phyloP scores from a whole-genome alignment of 2,797 vertebrate genomes.

The Salmo trutta region DNA sequence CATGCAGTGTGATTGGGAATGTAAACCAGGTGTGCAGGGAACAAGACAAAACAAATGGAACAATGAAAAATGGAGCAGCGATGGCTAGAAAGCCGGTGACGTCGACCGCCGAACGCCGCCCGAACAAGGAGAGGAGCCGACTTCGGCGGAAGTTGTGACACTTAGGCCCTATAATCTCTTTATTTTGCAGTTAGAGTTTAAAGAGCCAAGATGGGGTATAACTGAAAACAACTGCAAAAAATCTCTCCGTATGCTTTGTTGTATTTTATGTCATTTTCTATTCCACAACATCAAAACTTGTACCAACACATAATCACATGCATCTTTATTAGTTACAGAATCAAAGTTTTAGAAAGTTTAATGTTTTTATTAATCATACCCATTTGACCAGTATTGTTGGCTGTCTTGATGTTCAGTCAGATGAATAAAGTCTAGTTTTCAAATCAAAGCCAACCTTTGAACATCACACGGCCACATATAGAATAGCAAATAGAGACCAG shows the following conservation, averaged over 20 bases:
- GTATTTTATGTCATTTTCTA: not conserved
- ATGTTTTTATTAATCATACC: not conserved
- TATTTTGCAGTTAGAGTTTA: too few species aligned
- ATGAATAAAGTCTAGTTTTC: slow-evolving; percentile 1
- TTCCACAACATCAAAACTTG: not conserved
- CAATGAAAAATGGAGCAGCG: too few species aligned
- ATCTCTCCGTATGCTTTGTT: not conserved
- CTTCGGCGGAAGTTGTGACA: too few species aligned
- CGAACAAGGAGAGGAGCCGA: too few species aligned
- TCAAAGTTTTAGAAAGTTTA: not conserved
- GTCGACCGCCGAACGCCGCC: too few species aligned
- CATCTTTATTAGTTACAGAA: not conserved
- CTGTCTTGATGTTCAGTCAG: not conserved
- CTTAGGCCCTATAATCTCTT: not conserved
- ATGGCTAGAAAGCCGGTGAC: too few species aligned
- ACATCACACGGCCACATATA: not conserved
- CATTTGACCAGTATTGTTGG: not conserved
- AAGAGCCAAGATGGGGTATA: not conserved
- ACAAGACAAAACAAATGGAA: too few species aligned
- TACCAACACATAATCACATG: not conserved
- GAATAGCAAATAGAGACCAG: not conserved
- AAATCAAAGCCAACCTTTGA: not conserved
- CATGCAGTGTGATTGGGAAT: too few species aligned
- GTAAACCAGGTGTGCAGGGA: too few species aligned
- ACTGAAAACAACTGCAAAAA: not conserved